These are phyloP conservation scores for Sisor rabdophorus DNA, from an alignment of 2,113 vertebrate genomes.

Conservation along the genomic window DNA sequence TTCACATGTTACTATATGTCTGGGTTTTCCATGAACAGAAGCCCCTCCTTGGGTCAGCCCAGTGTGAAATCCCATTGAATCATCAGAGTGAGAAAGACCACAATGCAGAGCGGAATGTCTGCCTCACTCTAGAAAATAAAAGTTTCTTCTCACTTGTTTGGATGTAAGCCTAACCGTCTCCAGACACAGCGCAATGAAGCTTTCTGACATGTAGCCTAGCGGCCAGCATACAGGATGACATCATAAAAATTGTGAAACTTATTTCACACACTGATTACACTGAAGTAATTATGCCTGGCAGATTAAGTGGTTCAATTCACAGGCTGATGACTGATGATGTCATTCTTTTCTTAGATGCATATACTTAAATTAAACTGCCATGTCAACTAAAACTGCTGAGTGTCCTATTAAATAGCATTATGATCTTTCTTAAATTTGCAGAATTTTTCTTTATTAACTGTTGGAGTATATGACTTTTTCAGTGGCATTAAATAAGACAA, in stretches of 20 bases:
- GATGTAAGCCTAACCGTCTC: slow-evolving; percentile 51
- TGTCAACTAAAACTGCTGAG: neutral
- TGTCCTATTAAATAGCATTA: neutral
- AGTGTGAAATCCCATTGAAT: slow-evolving; percentile 35
- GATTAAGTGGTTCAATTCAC: neutral
- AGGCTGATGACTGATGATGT: slow-evolving; percentile 2
- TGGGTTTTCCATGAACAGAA: slow-evolving; percentile 26
- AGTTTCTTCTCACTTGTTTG: slow-evolving; percentile 58
- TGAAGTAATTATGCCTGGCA: neutral
- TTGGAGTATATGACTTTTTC: neutral
- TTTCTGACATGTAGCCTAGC: slow-evolving; percentile 29
- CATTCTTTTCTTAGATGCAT: slow-evolving; percentile 2
- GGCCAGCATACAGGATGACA: slow-evolving; percentile 41
- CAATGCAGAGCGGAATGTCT: slow-evolving; percentile 15
- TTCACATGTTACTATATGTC: slow-evolving; percentile 13
- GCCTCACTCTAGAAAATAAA: slow-evolving; percentile 14
- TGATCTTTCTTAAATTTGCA: neutral
- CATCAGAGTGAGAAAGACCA: slow-evolving; percentile 17
- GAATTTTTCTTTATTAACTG: neutral
- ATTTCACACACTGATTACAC: neutral
- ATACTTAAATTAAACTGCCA: neutral
- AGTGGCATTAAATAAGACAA: slow-evolving; percentile 1
- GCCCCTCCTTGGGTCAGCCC: neutral
- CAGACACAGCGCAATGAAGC: slow-evolving; percentile 53
- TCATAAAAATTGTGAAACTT: slow-evolving; percentile 38